Conservation (phyloP, 2,888 invertebrate genomes). For the Protophormia terraenovae region DNA sequence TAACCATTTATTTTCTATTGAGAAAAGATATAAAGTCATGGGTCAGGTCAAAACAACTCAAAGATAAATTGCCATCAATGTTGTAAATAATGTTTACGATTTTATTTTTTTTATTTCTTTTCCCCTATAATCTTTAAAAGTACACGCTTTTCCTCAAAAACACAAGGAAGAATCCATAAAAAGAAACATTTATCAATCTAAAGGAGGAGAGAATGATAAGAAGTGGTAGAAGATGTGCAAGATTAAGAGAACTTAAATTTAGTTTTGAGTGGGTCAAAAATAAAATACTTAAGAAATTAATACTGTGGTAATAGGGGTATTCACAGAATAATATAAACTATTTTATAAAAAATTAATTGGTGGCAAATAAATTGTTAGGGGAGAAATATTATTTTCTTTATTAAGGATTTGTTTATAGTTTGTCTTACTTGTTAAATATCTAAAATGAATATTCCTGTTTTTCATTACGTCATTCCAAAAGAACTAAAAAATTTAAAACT, state of each 20-base stretch:
- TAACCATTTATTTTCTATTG: neutral
- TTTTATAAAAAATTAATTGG: too few relatives aligned
- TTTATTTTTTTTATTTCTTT: too few relatives aligned
- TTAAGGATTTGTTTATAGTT: too few relatives aligned
- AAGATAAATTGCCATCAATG: conserved; percentile 25
- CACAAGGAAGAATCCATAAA: neutral
- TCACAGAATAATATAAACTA: neutral
- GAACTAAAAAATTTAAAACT: too few relatives aligned
- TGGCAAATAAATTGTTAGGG: too few relatives aligned
- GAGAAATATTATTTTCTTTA: too few relatives aligned
- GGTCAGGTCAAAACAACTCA: conserved; percentile 20
- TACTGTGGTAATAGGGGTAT: neutral
- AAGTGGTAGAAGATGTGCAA: neutral
- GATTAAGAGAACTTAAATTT: neutral
- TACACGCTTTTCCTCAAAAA: neutral
- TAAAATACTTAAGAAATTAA: neutral
- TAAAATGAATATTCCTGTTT: too few relatives aligned
- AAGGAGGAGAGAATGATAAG: neutral
- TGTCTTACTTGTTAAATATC: too few relatives aligned
- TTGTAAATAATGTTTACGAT: conserved; percentile 18
- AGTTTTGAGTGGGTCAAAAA: neutral
- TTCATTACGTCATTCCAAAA: too few relatives aligned
- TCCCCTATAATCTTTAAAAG: neutral
- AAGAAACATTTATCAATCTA: neutral
- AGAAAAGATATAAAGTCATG: neutral